Evolutionary conservation across 2,888 invertebrate genomes (phyloP), one percentile per base, ranked within the genome.

Genomic region (Adineta ricciae): DNA sequence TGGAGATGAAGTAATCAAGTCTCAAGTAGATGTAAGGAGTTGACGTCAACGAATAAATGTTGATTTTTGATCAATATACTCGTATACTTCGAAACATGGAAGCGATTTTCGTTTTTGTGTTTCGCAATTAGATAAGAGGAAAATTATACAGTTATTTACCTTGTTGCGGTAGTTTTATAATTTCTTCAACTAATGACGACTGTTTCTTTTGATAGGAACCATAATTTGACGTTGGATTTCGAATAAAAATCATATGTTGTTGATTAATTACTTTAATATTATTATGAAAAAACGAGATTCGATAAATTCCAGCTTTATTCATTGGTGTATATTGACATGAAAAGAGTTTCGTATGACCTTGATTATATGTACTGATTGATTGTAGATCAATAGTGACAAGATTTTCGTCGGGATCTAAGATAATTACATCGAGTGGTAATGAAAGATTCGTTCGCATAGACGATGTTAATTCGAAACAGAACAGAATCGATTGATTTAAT

Each of bases 381-480:
- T 41, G 38, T 3, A 78, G 7, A 24, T 78, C n/a, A 24, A 41
- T n/a, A 9, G 41, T 8, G 4, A 78, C 41, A 24, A n/a, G 24
- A 5, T 78, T 41, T n/a, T 41, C 41, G n/a, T 78, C n/a, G 9
- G 38, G 41, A 78, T 78, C 41, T 38, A 41, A 41, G n/a, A 38
- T 78, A 41, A 41, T 0, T 24, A 41, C 41, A 78, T 41, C 78
- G n/a, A 41, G 3, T 1, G 41, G 41, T 41, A 14, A 11, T 73
- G 7, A 38, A 21, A 21, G 0, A 73, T 14, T 38, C 11, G 56
- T 64, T 11, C 41, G 24, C n/a, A 4, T 78, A 32, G 32, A 19
- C 32, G 64, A 32, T 64, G 64, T 64, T 19, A 64, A 64, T 78
- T 78, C 78, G 41, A 78, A 78, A 78, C 78, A 78, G 41, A 78